phyloP scores from a whole-genome alignment of 2,113 vertebrate genomes.

The Rissa tridactyla region DNA sequence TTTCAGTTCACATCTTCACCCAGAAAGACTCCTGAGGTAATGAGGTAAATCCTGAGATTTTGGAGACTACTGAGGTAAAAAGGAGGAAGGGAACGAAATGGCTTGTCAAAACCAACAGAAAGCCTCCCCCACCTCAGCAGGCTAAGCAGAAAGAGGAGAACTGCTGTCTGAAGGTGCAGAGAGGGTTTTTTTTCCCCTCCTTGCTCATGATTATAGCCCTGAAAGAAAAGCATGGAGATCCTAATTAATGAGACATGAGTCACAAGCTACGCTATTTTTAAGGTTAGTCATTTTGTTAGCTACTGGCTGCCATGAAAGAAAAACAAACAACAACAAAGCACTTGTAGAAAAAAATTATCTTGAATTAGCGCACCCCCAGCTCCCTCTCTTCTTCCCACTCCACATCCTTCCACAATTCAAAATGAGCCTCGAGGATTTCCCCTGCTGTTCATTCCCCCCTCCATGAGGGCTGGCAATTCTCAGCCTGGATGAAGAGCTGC shows the following conservation, averaged over 20 bases:
- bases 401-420: neutral
- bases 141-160: neutral
- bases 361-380: neutral
- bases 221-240: neutral
- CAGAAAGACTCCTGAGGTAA: neutral
- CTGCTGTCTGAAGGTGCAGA: neutral
- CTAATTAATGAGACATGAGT: constrained; percentile 27
- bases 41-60: neutral
- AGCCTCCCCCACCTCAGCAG: neutral
- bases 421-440: neutral
- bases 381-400: neutral
- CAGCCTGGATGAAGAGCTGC: neutral
- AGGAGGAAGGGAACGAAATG: neutral
- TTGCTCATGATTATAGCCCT: neutral
- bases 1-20: neutral
- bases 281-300: constrained; percentile 23
- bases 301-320: neutral
- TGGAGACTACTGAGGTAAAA: neutral
- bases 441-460: neutral
- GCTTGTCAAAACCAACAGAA: neutral
- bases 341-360: neutral
- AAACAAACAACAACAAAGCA: constrained; percentile 23
- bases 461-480: neutral
- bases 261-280: neutral
- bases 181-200: neutral